Base-by-base conservation (phyloP, 2,797 vertebrate species). In the Ctenopoma multispine region DNA sequence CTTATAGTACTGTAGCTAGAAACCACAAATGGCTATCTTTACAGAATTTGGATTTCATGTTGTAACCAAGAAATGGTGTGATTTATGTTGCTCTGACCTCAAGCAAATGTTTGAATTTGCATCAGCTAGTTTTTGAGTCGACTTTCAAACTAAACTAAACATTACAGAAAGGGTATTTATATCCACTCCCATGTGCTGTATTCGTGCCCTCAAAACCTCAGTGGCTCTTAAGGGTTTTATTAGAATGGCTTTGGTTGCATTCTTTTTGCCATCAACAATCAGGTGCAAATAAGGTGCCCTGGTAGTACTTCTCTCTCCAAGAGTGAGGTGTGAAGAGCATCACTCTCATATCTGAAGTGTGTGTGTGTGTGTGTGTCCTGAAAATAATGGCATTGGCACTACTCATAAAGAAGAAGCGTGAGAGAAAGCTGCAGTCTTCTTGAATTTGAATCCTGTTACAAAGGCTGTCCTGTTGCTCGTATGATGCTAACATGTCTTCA, bases 71-170 rank as follows among this genome's bases (percentile, higher is more conserved):
- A 41, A 72, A 62, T 61, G 7, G 59, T 23, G 50, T 72, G 72
- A 84, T 90, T 88, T 90, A 84, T 70, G 71, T 80, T 7, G 23
- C 44, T 31, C 54, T 73, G 72, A 84, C 82, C 77, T 81, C 57
- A 61, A 66, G 65, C 48, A 67, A 76, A 72, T 67, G 46, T 85
- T 71, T 80, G 36, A 79, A 77, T 77, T 67, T 82, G 69, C 70
- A 72, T 80, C 12, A 77, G 66, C 47, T 24, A 0, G 50, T 61
- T 68, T 68, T 67, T 63, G 31, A 76, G 44, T 41, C n/a, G 63
- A 68, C 79, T 82, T 64, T 73, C 63, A 80, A 77, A n/a, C n/a
- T n/a, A 29, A 29, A 75, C 63, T 74, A 80, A 79, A 78, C 62
- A 74, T 78, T 74, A 63, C 72, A 78, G 69, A 73, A 41, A 51